Evolutionary conservation across 2,888 invertebrate genomes (phyloP), one percentile per base, ranked within the genome.

Genomic region (Pseudolycoriella hygida): DNA sequence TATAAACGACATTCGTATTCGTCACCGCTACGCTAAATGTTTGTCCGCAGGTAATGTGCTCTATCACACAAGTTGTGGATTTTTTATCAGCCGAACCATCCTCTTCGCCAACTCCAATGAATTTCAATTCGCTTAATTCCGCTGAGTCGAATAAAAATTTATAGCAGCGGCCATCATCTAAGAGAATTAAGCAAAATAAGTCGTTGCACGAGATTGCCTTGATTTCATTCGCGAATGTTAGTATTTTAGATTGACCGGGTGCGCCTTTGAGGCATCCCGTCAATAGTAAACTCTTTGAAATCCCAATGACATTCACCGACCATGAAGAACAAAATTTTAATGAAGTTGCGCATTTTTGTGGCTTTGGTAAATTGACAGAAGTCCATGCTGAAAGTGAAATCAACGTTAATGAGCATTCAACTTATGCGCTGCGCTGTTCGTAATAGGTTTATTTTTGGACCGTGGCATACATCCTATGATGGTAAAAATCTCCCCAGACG

Each of bases 1-100:
- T 69, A 55, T 74, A 85, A 1, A 81, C 65, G 17, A 60, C 60
- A 51, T 77, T 77, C 14, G 55, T 53, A 17, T 57, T 53, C 15
- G 68, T 62, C 31, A 71, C 53, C 5, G 67, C 71, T 3, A 70
- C 59, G 48, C 60, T 66, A 19, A 72, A 62, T 44, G 62, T 65
- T 17, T 60, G 57, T 8, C 72, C 70, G 51, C 66, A 66, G 34
- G 63, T 62, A 44, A 73, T 63, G 49, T 68, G 61, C 17, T 57
- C 54, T 18, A 73, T 60, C 25, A 25, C 25, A 6, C 8, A 4
- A 25, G 25, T 25, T 6, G 5, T 25, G 5, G 4, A 8, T 25
- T 25, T 25, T n/a, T n/a, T n/a, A n/a, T 14, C n/a, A 25, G 11
- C 10, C 15, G 19, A 31, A 31, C n/a, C n/a, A n/a, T n/a, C n/a